Evolutionary conservation across 2,113 vertebrate species (phyloP).

Genomic region (Onychostruthus taczanowskii): DNA sequence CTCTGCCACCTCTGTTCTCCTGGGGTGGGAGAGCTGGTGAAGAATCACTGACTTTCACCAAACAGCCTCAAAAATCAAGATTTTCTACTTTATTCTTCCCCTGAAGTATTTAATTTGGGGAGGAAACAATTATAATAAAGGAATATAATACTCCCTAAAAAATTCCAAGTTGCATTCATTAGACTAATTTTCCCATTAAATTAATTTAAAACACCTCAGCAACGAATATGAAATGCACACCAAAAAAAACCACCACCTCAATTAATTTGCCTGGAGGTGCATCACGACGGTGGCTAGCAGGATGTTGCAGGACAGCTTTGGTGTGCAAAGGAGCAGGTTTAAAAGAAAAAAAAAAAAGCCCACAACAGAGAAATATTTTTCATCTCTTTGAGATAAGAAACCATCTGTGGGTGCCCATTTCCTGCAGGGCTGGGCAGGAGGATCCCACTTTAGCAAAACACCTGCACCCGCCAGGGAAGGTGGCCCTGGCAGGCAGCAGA

Average conservation of each 20-base stretch:
- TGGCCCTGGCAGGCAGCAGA: constrained; percentile 36
- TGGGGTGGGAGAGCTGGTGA: neutral
- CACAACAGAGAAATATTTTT: neutral
- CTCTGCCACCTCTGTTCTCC: neutral
- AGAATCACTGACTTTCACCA: neutral
- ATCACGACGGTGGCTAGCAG: neutral
- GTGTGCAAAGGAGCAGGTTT: neutral
- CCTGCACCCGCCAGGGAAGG: neutral
- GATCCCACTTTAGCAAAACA: neutral
- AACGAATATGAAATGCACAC: accelerated
- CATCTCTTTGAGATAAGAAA: neutral
- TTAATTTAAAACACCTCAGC: neutral
- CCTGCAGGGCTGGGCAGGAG: neutral
- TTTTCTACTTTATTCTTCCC: neutral
- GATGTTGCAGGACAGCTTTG: neutral
- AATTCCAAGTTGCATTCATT: neutral
- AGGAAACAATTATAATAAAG: neutral
- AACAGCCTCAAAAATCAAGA: neutral
- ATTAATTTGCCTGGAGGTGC: neutral
- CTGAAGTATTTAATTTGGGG: neutral
- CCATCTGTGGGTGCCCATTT: neutral
- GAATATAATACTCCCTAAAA: neutral
- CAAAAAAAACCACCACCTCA: neutral
- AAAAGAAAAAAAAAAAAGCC: neutral
- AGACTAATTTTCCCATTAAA: neutral